Conservation (phyloP, 2,888 invertebrate species). For the Drosophila macrospina region DNA sequence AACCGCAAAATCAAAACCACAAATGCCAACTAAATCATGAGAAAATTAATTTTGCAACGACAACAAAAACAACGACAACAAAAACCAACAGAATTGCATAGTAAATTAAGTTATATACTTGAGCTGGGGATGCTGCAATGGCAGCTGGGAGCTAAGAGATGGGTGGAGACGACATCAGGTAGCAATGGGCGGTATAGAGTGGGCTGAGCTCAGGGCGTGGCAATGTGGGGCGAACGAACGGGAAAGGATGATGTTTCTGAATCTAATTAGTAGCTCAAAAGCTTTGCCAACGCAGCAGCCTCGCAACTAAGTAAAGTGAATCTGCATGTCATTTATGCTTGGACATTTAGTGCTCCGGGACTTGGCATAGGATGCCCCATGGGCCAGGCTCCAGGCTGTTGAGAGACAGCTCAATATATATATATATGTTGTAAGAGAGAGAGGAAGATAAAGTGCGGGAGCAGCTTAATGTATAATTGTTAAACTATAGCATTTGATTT, state of each 20-base stretch:
- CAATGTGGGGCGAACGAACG: not conserved
- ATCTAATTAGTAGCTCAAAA: conserved; percentile 76
- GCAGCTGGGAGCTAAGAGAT: not conserved
- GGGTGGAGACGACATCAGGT: conserved; percentile 14
- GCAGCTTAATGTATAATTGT: conserved; percentile 47
- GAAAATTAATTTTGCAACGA: conserved; percentile 71
- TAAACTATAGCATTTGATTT: conserved; percentile 58
- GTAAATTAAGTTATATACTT: conserved; percentile 67
- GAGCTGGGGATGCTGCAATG: conserved; percentile 29
- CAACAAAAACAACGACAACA: conserved; percentile 29
- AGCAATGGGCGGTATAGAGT: not conserved
- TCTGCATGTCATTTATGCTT: conserved; percentile 72
- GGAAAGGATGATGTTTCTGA: conserved; percentile 32
- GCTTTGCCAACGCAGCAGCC: conserved; percentile 54
- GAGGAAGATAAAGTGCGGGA: not conserved
- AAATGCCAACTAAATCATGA: conserved; percentile 77
- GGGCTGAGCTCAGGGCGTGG: conserved; percentile 1
- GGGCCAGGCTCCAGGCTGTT: not conserved
- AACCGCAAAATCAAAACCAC: conserved; percentile 76
- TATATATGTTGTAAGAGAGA: not conserved
- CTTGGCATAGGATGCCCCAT: conserved; percentile 4
- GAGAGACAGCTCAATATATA: too few relatives aligned
- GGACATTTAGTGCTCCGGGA: conserved; percentile 60
- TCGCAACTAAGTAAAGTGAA: conserved; percentile 64
- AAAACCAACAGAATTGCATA: conserved; percentile 60